Percentiles rank a stretch among this genome's conserved stretches.
Conservation (phyloP, 2,797 vertebrate species). For the Eulemur coronatus region DNA sequence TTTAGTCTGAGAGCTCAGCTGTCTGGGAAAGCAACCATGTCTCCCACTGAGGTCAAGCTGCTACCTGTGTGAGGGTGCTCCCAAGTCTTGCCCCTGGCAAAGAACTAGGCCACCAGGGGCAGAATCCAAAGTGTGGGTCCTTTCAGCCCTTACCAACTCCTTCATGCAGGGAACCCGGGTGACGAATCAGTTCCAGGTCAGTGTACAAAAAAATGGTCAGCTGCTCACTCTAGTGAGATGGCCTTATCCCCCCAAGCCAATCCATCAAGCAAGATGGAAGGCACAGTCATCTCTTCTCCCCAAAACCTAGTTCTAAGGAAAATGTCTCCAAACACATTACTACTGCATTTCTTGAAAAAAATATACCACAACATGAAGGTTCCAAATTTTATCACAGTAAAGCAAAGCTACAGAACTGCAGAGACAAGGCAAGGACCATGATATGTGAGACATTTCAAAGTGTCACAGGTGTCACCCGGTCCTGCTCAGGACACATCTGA, state of each 20-base stretch:
- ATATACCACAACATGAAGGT: neutral
- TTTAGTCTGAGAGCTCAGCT: neutral
- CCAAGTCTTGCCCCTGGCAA: slow-evolving; percentile 61
- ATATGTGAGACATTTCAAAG: neutral
- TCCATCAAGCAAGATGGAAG: neutral
- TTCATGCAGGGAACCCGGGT: neutral
- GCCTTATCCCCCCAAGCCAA: neutral
- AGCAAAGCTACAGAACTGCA: neutral
- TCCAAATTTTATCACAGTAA: neutral
- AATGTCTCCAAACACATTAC: neutral
- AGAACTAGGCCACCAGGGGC: neutral
- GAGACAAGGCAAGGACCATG: neutral
- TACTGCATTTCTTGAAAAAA: neutral
- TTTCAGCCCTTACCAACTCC: neutral
- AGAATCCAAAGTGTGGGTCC: neutral
- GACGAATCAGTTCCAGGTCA: neutral
- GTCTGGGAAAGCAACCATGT: slow-evolving; percentile 71
- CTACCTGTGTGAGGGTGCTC: slow-evolving; percentile 33
- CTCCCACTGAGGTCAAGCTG: slow-evolving; percentile 75
- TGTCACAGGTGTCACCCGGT: neutral
- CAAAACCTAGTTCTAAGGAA: neutral
- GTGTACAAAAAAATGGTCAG: neutral
- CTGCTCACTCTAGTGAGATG: neutral
- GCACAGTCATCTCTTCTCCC: neutral
- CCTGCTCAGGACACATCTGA: neutral